A percentile compares a stretch with the other conserved stretches of the same genome.
Evolutionary conservation across 1,140 invertebrate species (phyloP).

Genomic region (Cotesia typhae): DNA sequence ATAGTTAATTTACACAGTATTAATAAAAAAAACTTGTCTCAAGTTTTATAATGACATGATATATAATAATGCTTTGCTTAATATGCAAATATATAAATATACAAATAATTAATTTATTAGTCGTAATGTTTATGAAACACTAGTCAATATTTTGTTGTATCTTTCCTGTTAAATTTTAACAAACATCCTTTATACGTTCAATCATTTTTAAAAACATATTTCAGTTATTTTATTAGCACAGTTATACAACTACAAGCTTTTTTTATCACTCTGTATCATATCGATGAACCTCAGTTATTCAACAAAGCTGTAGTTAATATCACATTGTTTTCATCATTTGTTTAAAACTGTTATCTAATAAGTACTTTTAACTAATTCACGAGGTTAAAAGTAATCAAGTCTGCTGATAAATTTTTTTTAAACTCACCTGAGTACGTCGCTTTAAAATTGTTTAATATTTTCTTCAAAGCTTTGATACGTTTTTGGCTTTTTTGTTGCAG

Average conservation of each 20-base stretch:
- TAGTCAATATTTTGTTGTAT: constrained; percentile 50
- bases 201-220: constrained; percentile 54
- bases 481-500: constrained; percentile 4
- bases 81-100: constrained; percentile 43
- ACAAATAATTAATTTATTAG: constrained; percentile 62
- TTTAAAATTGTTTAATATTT: constrained; percentile 12
- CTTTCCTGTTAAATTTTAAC: constrained; percentile 65
- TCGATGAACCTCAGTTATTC: constrained; percentile 33
- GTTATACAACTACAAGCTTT: constrained; percentile 9
- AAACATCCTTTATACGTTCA: constrained; percentile 53
- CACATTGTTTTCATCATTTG: constrained; percentile 40
- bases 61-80: constrained; percentile 30
- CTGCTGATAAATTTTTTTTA: constrained; percentile 21
- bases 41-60: constrained; percentile 48
- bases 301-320: constrained; percentile 40
- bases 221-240: constrained; percentile 32
- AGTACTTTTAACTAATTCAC: constrained; percentile 34
- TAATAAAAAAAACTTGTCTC: constrained; percentile 47
- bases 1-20: constrained; percentile 48
- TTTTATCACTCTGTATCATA: constrained; percentile 27
- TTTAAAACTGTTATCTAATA: constrained; percentile 33
- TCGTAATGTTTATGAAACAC: constrained; percentile 66
- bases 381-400: constrained; percentile 38
- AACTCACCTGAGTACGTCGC: constrained; percentile 28
- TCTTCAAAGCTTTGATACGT: constrained; percentile 7